Base-by-base conservation (phyloP, 2,888 invertebrate genomes). In the Troides helena region DNA sequence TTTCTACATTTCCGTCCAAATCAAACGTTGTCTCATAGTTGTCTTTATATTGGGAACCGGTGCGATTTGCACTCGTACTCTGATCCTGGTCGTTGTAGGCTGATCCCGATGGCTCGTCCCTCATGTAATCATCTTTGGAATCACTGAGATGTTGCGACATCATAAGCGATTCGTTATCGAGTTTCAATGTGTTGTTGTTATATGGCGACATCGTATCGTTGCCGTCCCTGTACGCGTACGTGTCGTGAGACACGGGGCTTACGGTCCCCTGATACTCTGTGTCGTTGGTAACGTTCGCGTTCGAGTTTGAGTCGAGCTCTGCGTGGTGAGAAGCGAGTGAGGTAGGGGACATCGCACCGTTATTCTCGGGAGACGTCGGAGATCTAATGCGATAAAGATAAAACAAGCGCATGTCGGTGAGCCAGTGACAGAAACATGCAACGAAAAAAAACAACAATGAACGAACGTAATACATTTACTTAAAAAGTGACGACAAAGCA, bases 1-100 rank as follows among this genome's bases (percentile, higher is more conserved):
- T 98, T 87, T 98, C 98, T 73, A 98, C 96, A 87, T 97, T 97
- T 72, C 97, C 98, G 83, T 98, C 98, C 78, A 97, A 94, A 87
- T 98, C 98, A 89, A 97, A 98, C 50, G 97, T 97, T 21, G 97
- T 96, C 86, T 96, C 96, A 83, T 95, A 96, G 89, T 95, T 96
- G 85, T 96, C 96, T 78, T 95, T 95, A 79, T 93, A 94, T 70
- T 93, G 93, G 59, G 91, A 86, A 76, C 84, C 79, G 10, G 84
- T 86, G 65, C 91, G 84, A 68, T 83, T 86, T 56, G 79, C 80
- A 72, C 80, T 78, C 30, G 78, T 77, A 74, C 81, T 84, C 73
- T 84, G 88, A 25, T 90, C 90, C 73, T 87, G 88, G 21, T 89
- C 88, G 74, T 84, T 85, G 79, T 89, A 90, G 25, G 85, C 81